phyloP scores from a whole-genome alignment of 2,888 invertebrate genomes.

The Gisinianus flammeolus region DNA sequence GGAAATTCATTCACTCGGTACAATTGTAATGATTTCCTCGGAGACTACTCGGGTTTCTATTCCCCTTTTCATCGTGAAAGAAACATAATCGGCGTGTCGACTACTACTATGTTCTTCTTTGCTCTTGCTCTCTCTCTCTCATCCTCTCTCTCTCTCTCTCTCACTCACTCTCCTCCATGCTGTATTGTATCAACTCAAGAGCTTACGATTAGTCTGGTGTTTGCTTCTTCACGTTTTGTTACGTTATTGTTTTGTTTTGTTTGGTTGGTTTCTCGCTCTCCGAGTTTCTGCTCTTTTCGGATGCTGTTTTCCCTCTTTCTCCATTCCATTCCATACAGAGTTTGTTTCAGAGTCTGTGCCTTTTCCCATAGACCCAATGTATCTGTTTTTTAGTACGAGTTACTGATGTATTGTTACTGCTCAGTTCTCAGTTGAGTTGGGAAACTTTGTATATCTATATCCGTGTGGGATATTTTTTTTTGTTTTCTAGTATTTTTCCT shows the following conservation, averaged over 20 bases:
- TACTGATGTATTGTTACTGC: not conserved
- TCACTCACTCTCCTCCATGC: too few species aligned
- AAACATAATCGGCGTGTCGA: conserved; percentile 47
- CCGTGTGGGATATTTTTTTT: not conserved
- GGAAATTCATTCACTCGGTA: conserved; percentile 58
- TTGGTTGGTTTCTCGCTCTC: conserved; percentile 20
- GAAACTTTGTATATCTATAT: too few species aligned
- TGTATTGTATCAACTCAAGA: conserved; percentile 33
- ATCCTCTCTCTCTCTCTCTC: conserved; percentile 20
- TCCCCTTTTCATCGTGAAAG: conserved; percentile 52
- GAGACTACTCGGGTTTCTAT: conserved; percentile 54
- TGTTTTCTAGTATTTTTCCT: not conserved
- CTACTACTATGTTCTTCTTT: conserved; percentile 40
- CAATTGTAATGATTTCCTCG: conserved; percentile 59
- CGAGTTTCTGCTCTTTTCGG: not conserved
- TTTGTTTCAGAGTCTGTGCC: not conserved
- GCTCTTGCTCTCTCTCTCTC: not conserved
- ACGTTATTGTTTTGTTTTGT: not conserved
- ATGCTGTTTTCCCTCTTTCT: not conserved
- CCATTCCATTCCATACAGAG: not conserved
- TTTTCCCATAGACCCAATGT: not conserved
- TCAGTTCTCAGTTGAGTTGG: not conserved
- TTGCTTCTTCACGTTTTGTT: conserved; percentile 29
- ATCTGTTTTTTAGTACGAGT: not conserved
- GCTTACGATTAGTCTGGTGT: conserved; percentile 44